Conservation (phyloP, 1,140 invertebrate species). For the Sipha flava region DNA sequence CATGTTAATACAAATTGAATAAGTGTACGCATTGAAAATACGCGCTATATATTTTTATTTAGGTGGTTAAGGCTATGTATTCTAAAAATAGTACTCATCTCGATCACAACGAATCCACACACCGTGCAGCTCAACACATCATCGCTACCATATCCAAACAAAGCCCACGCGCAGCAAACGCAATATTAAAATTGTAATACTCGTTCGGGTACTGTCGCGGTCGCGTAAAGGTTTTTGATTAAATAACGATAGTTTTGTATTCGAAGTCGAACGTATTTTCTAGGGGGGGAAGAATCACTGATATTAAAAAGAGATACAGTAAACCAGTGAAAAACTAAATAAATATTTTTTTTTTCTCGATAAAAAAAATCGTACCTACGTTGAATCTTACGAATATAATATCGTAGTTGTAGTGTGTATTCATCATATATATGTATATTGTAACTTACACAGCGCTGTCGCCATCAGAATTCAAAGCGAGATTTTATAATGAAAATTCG, state of each 20-base stretch:
- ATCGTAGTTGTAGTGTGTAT: not conserved
- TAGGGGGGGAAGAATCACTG: too few species aligned
- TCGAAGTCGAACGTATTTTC: not conserved
- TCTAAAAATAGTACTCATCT: slow-evolving; percentile 16
- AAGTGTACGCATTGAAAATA: not conserved
- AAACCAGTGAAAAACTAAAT: too few species aligned
- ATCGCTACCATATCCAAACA: not conserved
- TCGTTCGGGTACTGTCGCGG: not conserved
- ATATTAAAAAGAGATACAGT: too few species aligned
- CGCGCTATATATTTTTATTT: not conserved
- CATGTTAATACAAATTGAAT: not conserved
- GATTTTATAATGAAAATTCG: slow-evolving; percentile 18
- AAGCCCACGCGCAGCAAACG: not conserved
- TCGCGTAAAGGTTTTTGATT: not conserved
- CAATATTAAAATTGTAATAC: not conserved
- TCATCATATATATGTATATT: too few species aligned
- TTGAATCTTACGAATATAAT: too few species aligned
- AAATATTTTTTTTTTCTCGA: too few species aligned
- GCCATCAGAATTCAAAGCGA: not conserved
- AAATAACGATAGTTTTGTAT: not conserved
- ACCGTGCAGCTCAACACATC: not conserved
- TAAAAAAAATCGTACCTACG: too few species aligned
- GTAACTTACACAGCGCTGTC: not conserved
- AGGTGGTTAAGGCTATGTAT: not conserved
- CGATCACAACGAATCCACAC: not conserved